These are phyloP conservation scores for Brachylomia viminalis DNA, from an alignment of 2,888 invertebrate species.

Conservation along the genomic window DNA sequence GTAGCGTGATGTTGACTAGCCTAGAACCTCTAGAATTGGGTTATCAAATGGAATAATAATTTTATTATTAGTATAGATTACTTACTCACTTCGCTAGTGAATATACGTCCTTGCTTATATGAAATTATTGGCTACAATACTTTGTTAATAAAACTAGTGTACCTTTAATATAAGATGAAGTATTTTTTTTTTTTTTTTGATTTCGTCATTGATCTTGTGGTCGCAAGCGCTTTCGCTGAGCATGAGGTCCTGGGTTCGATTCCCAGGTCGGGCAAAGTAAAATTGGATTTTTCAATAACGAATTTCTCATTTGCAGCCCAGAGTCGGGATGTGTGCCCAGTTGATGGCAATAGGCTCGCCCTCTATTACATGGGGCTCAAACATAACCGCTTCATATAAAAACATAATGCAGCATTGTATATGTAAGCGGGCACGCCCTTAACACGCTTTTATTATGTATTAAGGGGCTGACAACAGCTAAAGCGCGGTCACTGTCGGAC, in stretches of 20 bases:
- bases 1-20: too few relatives aligned
- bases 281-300: not conserved
- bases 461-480: too few relatives aligned
- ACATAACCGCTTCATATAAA: too few relatives aligned
- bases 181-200: not conserved
- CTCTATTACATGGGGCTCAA: not conserved
- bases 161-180: not conserved
- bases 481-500: too few relatives aligned
- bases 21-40: too few relatives aligned
- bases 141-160: not conserved
- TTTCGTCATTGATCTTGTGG: not conserved
- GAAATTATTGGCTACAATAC: constrained; percentile 3
- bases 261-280: not conserved
- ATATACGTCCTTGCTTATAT: constrained; percentile 17
- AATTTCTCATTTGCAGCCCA: not conserved
- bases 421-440: too few relatives aligned
- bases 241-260: not conserved
- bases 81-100: not conserved
- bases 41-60: too few relatives aligned
- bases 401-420: too few relatives aligned
- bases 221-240: not conserved
- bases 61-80: too few relatives aligned
- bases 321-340: not conserved
- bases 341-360: not conserved
- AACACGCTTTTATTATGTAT: too few relatives aligned